Evolutionary conservation across 35 echinoderm and acorn worm species (phyloP).

Genomic region (Heliocidaris erythrogramma): DNA sequence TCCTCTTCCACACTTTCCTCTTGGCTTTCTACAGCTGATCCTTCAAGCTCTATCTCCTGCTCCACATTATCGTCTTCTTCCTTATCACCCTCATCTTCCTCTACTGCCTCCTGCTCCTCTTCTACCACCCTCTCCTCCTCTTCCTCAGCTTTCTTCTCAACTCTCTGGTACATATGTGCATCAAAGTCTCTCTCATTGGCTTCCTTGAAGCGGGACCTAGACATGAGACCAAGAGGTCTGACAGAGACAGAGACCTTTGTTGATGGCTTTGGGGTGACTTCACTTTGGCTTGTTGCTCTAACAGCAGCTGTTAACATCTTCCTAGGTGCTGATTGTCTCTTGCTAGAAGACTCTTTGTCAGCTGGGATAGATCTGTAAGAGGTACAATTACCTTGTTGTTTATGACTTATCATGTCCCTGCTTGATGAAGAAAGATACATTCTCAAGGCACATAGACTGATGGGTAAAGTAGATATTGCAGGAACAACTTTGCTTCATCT

Average conservation of each 20-base stretch:
- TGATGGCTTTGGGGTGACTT: neutral
- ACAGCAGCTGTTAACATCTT: constrained; percentile 14
- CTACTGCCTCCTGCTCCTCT: neutral
- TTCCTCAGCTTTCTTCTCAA: constrained; percentile 48
- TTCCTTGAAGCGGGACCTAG: constrained; percentile 64
- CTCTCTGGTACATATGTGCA: constrained; percentile 66
- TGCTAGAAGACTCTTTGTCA: neutral
- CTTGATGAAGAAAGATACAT: no score
- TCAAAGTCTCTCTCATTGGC: constrained; percentile 71
- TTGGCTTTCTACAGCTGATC: no score
- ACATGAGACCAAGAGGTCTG: constrained; percentile 39
- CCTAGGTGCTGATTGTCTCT: neutral
- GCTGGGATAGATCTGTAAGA: constrained; percentile 32
- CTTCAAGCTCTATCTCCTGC: neutral
- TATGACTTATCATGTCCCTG: neutral
- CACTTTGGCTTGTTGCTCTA: neutral
- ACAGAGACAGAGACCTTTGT: constrained; percentile 7
- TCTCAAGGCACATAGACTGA: neutral
- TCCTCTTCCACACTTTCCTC: neutral
- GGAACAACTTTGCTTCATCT: no score
- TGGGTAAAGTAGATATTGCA: neutral
- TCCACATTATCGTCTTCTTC: neutral
- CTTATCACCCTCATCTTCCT: constrained; percentile 2
- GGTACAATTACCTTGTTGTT: neutral
- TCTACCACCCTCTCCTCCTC: constrained; percentile 23